Conservation (phyloP, 2,797 vertebrate species). For the Ispidina lecontei region DNA sequence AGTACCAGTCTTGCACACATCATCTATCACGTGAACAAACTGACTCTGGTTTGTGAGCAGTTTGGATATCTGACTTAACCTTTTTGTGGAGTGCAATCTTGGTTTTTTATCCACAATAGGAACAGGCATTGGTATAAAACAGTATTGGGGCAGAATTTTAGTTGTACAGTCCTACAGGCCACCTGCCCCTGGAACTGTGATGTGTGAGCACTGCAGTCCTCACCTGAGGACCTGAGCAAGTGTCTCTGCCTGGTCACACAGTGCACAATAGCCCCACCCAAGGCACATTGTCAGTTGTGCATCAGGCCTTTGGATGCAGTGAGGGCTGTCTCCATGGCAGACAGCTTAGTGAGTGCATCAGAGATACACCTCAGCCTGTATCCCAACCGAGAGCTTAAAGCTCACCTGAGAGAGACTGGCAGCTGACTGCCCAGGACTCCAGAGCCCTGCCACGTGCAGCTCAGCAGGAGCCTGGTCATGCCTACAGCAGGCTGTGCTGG, state of each 20-base stretch:
- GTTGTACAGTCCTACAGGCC: not conserved
- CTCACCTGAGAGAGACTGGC: not conserved
- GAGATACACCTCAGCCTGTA: not conserved
- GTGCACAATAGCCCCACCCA: not conserved
- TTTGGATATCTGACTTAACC: not conserved
- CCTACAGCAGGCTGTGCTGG: not conserved
- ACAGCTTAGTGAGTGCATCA: not conserved
- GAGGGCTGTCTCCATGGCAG: not conserved
- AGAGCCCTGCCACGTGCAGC: not conserved
- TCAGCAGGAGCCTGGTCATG: not conserved
- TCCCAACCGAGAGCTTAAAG: not conserved
- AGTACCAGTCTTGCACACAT: conserved; percentile 19
- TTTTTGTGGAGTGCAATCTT: not conserved
- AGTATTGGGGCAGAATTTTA: not conserved
- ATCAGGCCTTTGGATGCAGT: not conserved
- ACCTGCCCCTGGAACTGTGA: not conserved
- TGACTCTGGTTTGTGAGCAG: not conserved
- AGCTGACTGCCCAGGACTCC: not conserved
- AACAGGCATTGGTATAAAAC: not conserved
- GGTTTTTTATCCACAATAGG: not conserved
- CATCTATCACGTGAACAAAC: not conserved
- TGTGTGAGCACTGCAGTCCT: not conserved
- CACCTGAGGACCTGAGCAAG: not conserved
- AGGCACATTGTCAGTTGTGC: not conserved
- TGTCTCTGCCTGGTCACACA: not conserved